A percentile compares a stretch with the other conserved stretches of the same genome.
These are phyloP conservation scores for Corythoichthys intestinalis DNA, from an alignment of 2,113 vertebrate genomes.

Conservation along the genomic window DNA sequence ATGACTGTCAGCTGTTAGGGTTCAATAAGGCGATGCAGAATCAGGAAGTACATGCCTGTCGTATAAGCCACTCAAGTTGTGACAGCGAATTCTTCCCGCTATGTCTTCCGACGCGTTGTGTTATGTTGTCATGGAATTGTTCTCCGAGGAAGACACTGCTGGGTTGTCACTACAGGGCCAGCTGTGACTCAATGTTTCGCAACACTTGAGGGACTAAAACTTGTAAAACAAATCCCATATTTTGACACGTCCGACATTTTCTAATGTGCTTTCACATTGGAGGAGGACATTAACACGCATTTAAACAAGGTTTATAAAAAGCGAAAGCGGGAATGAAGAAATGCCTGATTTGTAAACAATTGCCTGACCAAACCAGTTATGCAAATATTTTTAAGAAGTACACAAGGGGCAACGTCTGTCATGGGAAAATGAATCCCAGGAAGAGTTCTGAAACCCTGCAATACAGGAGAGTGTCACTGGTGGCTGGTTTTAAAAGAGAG, in stretches of 20 bases:
- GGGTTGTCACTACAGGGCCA: slow-evolving; percentile 40
- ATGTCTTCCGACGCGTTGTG: slow-evolving; percentile 11
- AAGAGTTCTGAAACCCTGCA: no score
- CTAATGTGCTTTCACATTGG: background rate
- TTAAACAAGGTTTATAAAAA: slow-evolving; percentile 17
- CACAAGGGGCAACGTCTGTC: no score
- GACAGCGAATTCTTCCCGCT: slow-evolving; percentile 19
- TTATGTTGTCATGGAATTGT: slow-evolving; percentile 48
- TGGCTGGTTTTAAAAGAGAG: no score
- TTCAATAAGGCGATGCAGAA: slow-evolving; percentile 7
- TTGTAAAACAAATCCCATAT: background rate
- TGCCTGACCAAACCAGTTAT: slow-evolving; percentile 16
- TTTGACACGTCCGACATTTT: background rate
- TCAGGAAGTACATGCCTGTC: slow-evolving; percentile 16
- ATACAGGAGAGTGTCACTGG: no score
- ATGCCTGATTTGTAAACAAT: slow-evolving; percentile 37
- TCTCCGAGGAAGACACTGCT: slow-evolving; percentile 16
- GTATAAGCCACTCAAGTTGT: slow-evolving; percentile 4
- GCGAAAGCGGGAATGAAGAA: slow-evolving; percentile 53
- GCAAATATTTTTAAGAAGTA: slow-evolving; percentile 6
- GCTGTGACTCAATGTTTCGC: slow-evolving; percentile 54
- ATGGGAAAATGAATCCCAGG: no score
- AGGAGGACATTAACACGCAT: background rate
- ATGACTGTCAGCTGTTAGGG: slow-evolving; percentile 3
- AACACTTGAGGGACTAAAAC: slow-evolving; percentile 11